Evolutionary conservation across 1,140 invertebrate genomes (phyloP).

Genomic region (Aradophagus sp.): DNA sequence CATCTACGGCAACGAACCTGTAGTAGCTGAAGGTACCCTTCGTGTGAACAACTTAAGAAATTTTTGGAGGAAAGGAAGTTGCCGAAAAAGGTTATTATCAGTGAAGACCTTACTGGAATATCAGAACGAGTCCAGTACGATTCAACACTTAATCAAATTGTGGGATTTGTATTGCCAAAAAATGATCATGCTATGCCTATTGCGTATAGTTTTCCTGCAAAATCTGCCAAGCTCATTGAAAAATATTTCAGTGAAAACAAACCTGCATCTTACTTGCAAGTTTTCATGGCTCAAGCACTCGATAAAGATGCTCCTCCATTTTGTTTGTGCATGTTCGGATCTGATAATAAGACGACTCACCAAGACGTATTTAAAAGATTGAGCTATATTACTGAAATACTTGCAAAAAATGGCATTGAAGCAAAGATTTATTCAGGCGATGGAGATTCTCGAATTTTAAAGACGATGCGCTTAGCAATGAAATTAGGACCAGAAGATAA

Average conservation of each 20-base stretch:
- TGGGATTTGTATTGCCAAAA: conserved; percentile 26
- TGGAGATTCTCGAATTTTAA: conserved; percentile 31
- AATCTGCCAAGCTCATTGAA: conserved; percentile 26
- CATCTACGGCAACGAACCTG: neutral
- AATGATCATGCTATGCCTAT: conserved; percentile 32
- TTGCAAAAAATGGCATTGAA: conserved; percentile 25
- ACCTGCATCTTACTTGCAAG: conserved; percentile 11
- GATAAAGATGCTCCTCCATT: conserved; percentile 20
- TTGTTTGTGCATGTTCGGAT: conserved; percentile 36
- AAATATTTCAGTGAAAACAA: conserved; percentile 25
- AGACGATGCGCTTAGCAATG: conserved; percentile 28
- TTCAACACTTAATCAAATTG: conserved; percentile 27
- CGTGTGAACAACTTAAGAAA: neutral
- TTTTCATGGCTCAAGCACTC: conserved; percentile 39
- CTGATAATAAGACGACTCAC: conserved; percentile 24
- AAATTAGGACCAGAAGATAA: conserved; percentile 28
- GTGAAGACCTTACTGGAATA: conserved; percentile 1
- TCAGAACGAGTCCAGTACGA: conserved; percentile 42
- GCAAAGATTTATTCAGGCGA: conserved; percentile 39
- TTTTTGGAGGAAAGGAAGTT: neutral
- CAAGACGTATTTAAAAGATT: conserved; percentile 22
- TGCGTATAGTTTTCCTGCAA: conserved; percentile 18
- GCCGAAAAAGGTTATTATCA: neutral
- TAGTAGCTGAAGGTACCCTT: neutral
- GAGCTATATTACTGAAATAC: conserved; percentile 10